Base-by-base conservation (phyloP, 1,140 invertebrate genomes). In the Saxidomus purpurata region DNA sequence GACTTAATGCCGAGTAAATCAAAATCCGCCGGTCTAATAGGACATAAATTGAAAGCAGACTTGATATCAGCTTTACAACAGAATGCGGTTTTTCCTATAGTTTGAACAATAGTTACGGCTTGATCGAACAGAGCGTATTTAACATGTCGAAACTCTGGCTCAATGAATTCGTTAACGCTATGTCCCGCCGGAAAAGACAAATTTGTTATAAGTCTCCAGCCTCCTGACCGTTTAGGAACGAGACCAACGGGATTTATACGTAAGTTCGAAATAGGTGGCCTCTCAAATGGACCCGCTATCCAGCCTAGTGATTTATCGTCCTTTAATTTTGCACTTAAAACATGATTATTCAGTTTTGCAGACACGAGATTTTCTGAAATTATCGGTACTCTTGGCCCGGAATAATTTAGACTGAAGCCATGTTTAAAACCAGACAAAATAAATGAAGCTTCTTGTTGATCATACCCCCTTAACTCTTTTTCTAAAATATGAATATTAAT, bases 41-140 rank as follows among this genome's bases (percentile, higher is more conserved):
- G n/a, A n/a, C n/a, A n/a, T n/a, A n/a, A n/a, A n/a, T n/a, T n/a
- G n/a, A n/a, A n/a, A n/a, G n/a, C n/a, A n/a, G n/a, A n/a, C n/a
- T n/a, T n/a, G n/a, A n/a, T n/a, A n/a, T n/a, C n/a, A n/a, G n/a
- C 43, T 90, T 90, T 38, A 67, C 79, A 0, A 90, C 34, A 38
- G n/a, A 87, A 76, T 1, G 55, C 52, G 3, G 38, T 59, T 25
- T 22, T 31, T 4, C 71, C 81, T 43, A 88, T 47, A 25, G 43
- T 90, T 4, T 76, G 71, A 43, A 90, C 43, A n/a, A 88, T 84
- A 11, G 31, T 34, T 2, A 83, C 71, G 3, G 80, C 90, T 36
- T 84, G 34, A 49, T 90, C 90, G 71, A 88, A 77, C 0, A 13
- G 34, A 19, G 85, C 43, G 63, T 90, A 87, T 38, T 38, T 25